A percentile compares a stretch with the other conserved stretches of the same genome.
Conservation (phyloP, 2,113 vertebrate species). For the Etia nguti region DNA sequence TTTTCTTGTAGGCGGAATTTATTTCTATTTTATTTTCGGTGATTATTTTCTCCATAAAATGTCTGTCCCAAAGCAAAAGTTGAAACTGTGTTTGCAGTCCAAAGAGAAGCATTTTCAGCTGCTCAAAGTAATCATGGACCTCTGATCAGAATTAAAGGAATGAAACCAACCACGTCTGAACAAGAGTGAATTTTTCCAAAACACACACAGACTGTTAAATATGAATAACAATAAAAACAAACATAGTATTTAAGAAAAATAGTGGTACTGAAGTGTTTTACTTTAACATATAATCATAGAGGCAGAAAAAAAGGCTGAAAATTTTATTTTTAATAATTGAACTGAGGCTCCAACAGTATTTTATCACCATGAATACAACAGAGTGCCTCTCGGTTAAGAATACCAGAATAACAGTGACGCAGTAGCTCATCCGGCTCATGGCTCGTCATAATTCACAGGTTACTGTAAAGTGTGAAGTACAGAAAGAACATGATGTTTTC, state of each 20-base stretch:
- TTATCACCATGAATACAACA: background rate
- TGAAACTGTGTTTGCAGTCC: background rate
- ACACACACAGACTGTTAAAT: background rate
- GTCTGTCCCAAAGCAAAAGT: background rate
- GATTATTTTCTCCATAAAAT: too few species aligned
- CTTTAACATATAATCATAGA: background rate
- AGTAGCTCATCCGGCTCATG: background rate
- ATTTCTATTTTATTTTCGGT: background rate
- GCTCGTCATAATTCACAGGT: background rate
- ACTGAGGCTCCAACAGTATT: background rate
- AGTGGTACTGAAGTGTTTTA: background rate
- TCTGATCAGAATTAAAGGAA: background rate
- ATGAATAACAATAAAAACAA: background rate
- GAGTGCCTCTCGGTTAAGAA: background rate
- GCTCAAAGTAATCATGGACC: background rate
- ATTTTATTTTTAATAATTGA: background rate
- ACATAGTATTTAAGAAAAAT: background rate
- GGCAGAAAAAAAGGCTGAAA: background rate
- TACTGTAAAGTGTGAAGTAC: background rate
- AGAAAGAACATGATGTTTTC: background rate
- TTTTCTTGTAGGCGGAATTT: background rate
- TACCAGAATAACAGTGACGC: background rate
- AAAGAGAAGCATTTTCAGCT: background rate
- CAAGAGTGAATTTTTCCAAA: background rate
- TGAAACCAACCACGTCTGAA: background rate